Percentiles rank a stretch among this genome's conserved stretches.
Evolutionary conservation across 2,888 invertebrate genomes (phyloP).

Genomic region (Nebria brevicollis): DNA sequence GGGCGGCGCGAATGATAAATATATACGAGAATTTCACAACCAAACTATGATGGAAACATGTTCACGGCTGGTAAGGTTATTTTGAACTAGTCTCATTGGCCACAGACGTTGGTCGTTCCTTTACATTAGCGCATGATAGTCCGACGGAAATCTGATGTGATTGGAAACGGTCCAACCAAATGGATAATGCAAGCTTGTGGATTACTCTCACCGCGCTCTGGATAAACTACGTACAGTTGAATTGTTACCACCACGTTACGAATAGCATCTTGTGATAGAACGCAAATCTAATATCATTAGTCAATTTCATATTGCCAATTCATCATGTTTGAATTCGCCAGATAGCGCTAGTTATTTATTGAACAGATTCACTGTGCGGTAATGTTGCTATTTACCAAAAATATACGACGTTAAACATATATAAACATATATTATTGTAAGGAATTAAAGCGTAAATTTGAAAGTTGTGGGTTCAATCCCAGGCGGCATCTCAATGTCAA

Average conservation of each 20-base stretch:
- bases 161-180: constrained; percentile 22
- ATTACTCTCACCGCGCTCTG: background rate
- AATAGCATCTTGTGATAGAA: constrained; percentile 12
- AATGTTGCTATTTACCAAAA: no score
- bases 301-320: background rate
- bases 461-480: no score
- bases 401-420: no score
- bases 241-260: constrained; percentile 1
- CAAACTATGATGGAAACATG: no score
- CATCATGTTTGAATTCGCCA: background rate
- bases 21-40: background rate
- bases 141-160: constrained; percentile 28
- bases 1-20: background rate
- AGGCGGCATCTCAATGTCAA: no score
- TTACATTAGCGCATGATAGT: background rate
- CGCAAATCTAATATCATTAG: background rate
- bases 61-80: no score
- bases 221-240: constrained; percentile 7
- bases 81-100: background rate
- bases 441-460: no score
- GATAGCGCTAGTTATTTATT: no score
- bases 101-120: background rate
- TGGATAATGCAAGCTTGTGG: constrained; percentile 26
- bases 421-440: no score
- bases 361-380: no score